These are phyloP conservation scores for Borostomias antarcticus DNA, from an alignment of 2,797 vertebrate genomes.

Conservation along the genomic window DNA sequence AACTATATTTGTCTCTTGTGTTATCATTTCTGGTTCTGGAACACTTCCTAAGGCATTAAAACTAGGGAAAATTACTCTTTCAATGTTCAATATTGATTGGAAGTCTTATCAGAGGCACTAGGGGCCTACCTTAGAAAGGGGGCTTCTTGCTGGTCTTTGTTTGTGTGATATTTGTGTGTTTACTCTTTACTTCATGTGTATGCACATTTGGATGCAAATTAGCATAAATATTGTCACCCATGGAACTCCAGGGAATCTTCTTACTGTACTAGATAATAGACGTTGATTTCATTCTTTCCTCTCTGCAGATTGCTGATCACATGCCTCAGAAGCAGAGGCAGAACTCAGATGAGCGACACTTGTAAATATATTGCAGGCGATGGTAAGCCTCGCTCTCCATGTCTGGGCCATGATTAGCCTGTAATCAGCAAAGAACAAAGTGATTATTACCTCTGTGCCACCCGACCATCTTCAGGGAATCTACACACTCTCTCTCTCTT, in stretches of 20 bases:
- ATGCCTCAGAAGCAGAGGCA: conserved; percentile 47
- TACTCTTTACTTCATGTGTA: conserved; percentile 33
- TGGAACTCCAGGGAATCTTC: conserved; percentile 69
- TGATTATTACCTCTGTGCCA: conserved; percentile 90
- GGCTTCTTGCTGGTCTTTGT: neutral
- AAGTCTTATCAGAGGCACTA: no score
- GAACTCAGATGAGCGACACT: conserved; percentile 50
- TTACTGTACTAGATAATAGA: conserved; percentile 72
- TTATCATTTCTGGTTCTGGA: neutral
- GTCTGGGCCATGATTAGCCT: conserved; percentile 88
- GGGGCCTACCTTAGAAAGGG: no score
- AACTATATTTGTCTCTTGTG: no score
- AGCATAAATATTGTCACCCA: conserved; percentile 82
- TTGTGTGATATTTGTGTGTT: conserved; percentile 35
- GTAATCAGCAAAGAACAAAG: conserved; percentile 93
- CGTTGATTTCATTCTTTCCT: conserved; percentile 66
- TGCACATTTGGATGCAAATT: conserved; percentile 52
- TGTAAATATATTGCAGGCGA: conserved; percentile 76
- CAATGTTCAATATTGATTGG: neutral
- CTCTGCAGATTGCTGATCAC: conserved; percentile 71
- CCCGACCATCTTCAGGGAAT: conserved; percentile 84
- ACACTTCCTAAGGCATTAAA: neutral
- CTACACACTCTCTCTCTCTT: conserved; percentile 59
- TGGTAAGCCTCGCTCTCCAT: conserved; percentile 65
- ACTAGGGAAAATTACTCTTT: neutral